Evolutionary conservation across 2,888 invertebrate species (phyloP), one percentile per base, ranked within the genome.

Genomic region (Smittia sp.): DNA sequence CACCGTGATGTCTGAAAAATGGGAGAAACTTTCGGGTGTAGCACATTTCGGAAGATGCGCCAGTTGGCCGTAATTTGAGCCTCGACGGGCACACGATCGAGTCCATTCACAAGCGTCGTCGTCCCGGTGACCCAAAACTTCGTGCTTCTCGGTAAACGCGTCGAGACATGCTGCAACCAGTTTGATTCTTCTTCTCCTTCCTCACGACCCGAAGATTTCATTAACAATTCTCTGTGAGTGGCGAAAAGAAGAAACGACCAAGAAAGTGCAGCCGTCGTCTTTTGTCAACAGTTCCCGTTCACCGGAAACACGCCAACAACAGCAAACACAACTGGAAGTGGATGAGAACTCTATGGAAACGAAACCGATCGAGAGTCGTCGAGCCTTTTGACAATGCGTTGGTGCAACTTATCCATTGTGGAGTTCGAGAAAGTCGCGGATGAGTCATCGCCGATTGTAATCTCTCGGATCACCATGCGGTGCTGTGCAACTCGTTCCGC

Each of bases 151-250:
- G 32, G 9, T 32, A 32, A 32, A 68, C 68, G 41, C 41, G 68
- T 68, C 68, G 18, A 22, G 22, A 41, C 68, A 24, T 68, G 68
- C 24, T 20, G 68, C 20, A 68, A 68, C 68, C 18, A 41, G 68
- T 41, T 68, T 24, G 32, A 15, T 66, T 66, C 27, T 13, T n/a
- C 7, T 25, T 25, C 24, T 25, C 2, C 18, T 63, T 63, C 63
- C 25, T 62, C 38, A 38, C 38, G 38, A 38, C 38, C 11, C 38
- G 52, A 52, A 52, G 52, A 52, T 58, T 58, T 58, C 58, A 58
- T 58, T 58, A 20, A 18, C 7, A 58, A 20, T 58, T 58, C 18
- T 58, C 22, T 58, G 18, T 22, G 58, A 58, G 58, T 58, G 58
- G 58, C 22, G 20, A 46, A 46, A 46, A 46, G 46, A 46, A 46